Base-by-base conservation (phyloP, 2,797 vertebrate genomes). In the Adrianichthys oophorus region DNA sequence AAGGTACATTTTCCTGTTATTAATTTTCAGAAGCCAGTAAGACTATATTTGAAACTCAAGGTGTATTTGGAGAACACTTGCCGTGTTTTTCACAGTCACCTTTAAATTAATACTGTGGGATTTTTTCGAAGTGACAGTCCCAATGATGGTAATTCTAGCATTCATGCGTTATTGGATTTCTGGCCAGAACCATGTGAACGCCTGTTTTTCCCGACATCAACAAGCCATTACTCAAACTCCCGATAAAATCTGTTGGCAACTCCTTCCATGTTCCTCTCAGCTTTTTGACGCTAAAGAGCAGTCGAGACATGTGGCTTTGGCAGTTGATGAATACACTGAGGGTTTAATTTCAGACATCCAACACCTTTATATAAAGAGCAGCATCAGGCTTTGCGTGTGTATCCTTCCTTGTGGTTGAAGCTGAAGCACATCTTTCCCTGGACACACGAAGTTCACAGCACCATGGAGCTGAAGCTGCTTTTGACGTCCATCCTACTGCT, bases 301-400 rank as follows among this genome's bases (percentile, higher is more conserved):
- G 40, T 15, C 56, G 52, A 19, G 60, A 41, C 52, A 51, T 32
- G 50, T 29, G 26, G 18, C 56, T 23, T 26, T 70, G 62, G 26
- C 51, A 70, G 44, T 4, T 15, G 40, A 47, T 76, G 29, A 81
- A 75, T 61, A 52, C 7, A 14, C n/a, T 52, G 21, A 5, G 7
- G 56, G n/a, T 57, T 18, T 0, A 4, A 42, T 79, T 72, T 76
- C 76, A 75, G 65, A 60, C 21, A 59, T 59, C 49, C 56, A 73
- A 46, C 1, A 12, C 54, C 63, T 75, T 82, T 86, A 85, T 86
- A 85, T 80, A 85, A 84, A 62, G 57, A 51, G 29, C 17, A 4
- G 7, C 29, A 40, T 45, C 17, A 43, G 4, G 1, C 10, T 13
- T 48, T 61, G 63, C 43, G 72, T 58, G 70, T 42, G 14, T n/a